Evolutionary conservation across 2,113 vertebrate species (phyloP).

Genomic region (Platichthys stellatus): DNA sequence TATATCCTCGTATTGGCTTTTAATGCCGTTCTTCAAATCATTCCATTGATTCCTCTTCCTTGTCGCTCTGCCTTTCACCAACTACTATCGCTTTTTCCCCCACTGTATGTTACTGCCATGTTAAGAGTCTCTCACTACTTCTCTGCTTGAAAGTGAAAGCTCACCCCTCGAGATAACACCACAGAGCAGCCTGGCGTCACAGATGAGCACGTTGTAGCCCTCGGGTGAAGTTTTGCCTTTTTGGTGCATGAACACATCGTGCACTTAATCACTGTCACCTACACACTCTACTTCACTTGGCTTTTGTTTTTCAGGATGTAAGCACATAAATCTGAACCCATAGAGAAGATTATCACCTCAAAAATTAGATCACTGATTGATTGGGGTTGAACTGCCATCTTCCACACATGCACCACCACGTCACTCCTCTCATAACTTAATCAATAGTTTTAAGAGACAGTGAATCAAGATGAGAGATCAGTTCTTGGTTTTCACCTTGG

Average conservation of each 20-base stretch:
- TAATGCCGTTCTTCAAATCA: neutral
- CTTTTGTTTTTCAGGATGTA: neutral
- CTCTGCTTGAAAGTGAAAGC: constrained; percentile 1
- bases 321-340: neutral
- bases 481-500: no score
- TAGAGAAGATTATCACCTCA: no score
- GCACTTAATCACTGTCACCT: constrained; percentile 54
- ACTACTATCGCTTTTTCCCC: constrained; percentile 2
- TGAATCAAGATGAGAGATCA: no score
- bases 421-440: no score
- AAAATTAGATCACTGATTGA: no score
- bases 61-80: constrained; percentile 8
- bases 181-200: constrained; percentile 16
- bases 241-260: neutral
- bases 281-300: neutral
- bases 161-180: neutral
- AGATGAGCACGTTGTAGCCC: constrained; percentile 26
- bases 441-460: no score
- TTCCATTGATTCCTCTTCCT: neutral
- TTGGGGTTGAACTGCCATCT: no score
- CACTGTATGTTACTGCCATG: constrained; percentile 1
- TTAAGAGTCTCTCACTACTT: neutral
- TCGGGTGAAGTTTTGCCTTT: constrained; percentile 21
- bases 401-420: no score
- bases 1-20: neutral